Conservation (phyloP, 2,888 invertebrate species). For the Eupithecia insigniata region DNA sequence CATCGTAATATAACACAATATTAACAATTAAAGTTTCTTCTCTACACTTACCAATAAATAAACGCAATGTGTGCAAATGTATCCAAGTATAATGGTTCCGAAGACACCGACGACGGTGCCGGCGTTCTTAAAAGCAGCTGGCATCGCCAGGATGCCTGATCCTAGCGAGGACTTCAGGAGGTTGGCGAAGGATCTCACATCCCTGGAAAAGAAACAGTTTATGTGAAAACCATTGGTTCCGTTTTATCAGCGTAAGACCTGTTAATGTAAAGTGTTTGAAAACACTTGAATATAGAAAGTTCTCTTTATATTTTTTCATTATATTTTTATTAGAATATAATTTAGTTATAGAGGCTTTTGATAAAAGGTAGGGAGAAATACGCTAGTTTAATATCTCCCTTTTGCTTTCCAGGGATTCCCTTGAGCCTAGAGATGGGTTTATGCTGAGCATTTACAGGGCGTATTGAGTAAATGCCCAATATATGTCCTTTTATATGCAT, state of each 20-base stretch:
- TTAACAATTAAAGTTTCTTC: too few species aligned
- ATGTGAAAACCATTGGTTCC: not conserved
- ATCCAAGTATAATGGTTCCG: conserved; percentile 92
- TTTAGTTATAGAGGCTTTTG: too few species aligned
- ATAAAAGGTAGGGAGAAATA: too few species aligned
- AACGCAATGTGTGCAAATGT: conserved; percentile 97
- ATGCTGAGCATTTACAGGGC: too few species aligned
- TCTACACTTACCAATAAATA: conserved; percentile 90
- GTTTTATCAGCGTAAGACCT: not conserved
- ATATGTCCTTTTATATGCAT: too few species aligned
- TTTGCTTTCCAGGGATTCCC: not conserved
- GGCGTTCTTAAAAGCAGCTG: conserved; percentile 93
- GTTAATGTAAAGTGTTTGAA: too few species aligned
- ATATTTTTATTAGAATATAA: too few species aligned
- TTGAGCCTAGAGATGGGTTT: too few species aligned
- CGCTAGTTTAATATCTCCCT: not conserved
- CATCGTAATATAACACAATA: too few species aligned
- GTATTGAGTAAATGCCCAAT: too few species aligned
- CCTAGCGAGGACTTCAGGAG: conserved; percentile 97
- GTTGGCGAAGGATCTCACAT: conserved; percentile 93
- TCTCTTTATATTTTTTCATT: too few species aligned
- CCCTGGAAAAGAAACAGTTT: conserved; percentile 83
- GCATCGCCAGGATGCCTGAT: conserved; percentile 96
- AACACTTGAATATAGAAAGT: too few species aligned
- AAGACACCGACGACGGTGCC: conserved; percentile 92